Base-by-base conservation (phyloP, 2,888 invertebrate genomes). In the Tetramorium bicarinatum region DNA sequence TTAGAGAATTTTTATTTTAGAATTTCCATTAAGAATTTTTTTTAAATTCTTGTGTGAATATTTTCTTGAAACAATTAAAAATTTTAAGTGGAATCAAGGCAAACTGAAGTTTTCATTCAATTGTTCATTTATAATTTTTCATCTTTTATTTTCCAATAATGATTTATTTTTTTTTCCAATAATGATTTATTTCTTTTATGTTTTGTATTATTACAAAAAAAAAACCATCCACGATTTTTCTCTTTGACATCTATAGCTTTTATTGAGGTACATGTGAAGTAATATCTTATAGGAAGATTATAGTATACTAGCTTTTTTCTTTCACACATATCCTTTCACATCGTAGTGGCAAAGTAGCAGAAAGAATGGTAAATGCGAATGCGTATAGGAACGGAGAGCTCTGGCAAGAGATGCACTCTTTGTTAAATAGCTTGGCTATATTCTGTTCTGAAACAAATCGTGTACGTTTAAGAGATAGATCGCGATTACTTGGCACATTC, bases 221-320 rank as follows among this genome's bases (percentile, higher is more conserved):
- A 64, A 66, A 52, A 18, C 18, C 21, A 15, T 75, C 1, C 9
- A 25, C 0, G 18, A 66, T 52, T 67, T 77, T 67, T 52, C 66
- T 18, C 64, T 67, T 54, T 44, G 6, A 25, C 15, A 25, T 25
- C 18, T 34, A 29, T 41, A 41, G 21, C 49, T 82, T 75, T 75
- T 82, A 85, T 87, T 75, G 82, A 81, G 44, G 59, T 76, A 59
- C 49, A 64, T 54, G 49, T 83, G 82, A 85, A 84, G 84, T 85
- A 88, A 88, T 87, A 85, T 81, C 82, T 71, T 44, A n/a, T n/a
- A n/a, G 47, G 8, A 71, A 59, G 82, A 84, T 85, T 85, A 82
- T 82, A 79, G 77, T 84, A 81, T 81, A 85, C 83, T 84, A 87
- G 69, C 85, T 86, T 86, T 86, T 86, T 89, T 88, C 83, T 82